Percentiles rank a stretch among this genome's conserved stretches.
Evolutionary conservation across 2,888 invertebrate species (phyloP).

Genomic region (Drosophila emarginata): DNA sequence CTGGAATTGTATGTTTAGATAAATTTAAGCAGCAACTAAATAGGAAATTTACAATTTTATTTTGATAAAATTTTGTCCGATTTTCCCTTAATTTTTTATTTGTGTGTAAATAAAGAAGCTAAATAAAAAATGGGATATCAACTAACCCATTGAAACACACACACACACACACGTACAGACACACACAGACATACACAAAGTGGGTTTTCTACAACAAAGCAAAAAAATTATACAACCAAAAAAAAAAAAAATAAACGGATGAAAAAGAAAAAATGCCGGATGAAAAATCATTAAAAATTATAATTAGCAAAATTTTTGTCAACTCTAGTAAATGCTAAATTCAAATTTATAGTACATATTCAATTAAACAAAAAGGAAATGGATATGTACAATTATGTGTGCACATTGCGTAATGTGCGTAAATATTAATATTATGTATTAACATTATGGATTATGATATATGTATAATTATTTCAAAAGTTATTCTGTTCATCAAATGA

Average conservation of each 20-base stretch:
- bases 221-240: conserved; percentile 31
- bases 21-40: conserved; percentile 21
- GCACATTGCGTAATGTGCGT: too few species aligned
- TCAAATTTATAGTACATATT: conserved; percentile 71
- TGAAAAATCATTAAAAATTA: conserved; percentile 45
- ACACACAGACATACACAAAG: conserved; percentile 58
- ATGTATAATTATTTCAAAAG: conserved; percentile 34
- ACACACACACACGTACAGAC: neutral
- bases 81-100: neutral
- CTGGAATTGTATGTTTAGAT: conserved; percentile 38
- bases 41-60: conserved; percentile 51
- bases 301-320: conserved; percentile 74
- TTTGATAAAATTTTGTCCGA: conserved; percentile 55
- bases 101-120: conserved; percentile 55
- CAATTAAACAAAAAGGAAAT: neutral
- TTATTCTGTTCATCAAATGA: conserved; percentile 32
- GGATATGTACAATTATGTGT: conserved; percentile 50
- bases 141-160: neutral
- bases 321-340: conserved; percentile 75
- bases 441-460: conserved; percentile 35
- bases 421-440: conserved; percentile 37
- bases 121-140: conserved; percentile 36
- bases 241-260: conserved; percentile 30
- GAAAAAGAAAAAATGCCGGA: conserved; percentile 15
- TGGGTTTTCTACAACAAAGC: conserved; percentile 64